phyloP scores from a whole-genome alignment of 2,888 invertebrate species.

The Mylabris sibirica region DNA sequence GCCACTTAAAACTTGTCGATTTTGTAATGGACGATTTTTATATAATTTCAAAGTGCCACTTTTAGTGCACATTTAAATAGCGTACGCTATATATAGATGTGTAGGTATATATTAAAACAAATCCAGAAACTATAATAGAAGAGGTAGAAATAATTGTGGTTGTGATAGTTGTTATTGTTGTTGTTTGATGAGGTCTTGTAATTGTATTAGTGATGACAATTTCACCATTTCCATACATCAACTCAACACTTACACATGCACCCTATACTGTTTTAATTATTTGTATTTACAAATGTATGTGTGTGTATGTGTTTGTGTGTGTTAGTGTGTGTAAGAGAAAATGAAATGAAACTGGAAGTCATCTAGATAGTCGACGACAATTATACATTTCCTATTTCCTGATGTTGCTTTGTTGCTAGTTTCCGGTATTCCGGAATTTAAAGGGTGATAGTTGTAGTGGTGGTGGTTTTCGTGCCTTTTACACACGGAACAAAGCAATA shows the following conservation, averaged over 20 bases:
- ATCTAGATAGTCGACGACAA: constrained; percentile 11
- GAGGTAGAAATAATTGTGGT: neutral
- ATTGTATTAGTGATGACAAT: neutral
- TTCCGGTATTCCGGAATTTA: neutral
- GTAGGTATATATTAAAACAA: too few relatives aligned
- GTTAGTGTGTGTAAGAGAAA: neutral
- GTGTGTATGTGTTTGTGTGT: neutral
- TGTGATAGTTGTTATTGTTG: neutral
- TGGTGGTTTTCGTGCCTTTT: neutral
- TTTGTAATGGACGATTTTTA: too few relatives aligned
- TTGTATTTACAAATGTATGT: neutral
- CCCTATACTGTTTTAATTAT: neutral
- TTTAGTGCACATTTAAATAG: too few relatives aligned
- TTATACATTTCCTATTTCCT: constrained; percentile 13
- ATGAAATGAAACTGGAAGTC: constrained; percentile 9
- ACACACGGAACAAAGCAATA: neutral
- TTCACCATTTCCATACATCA: neutral
- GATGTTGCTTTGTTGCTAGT: constrained; percentile 7
- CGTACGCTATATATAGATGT: too few relatives aligned
- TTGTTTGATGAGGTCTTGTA: neutral
- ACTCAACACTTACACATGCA: neutral
- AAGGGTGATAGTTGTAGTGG: neutral
- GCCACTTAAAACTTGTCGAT: too few relatives aligned
- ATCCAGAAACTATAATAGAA: neutral
- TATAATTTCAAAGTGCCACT: too few relatives aligned